Base-by-base conservation (phyloP, 1,140 invertebrate genomes). In the Aporrectodea caliginosa region DNA sequence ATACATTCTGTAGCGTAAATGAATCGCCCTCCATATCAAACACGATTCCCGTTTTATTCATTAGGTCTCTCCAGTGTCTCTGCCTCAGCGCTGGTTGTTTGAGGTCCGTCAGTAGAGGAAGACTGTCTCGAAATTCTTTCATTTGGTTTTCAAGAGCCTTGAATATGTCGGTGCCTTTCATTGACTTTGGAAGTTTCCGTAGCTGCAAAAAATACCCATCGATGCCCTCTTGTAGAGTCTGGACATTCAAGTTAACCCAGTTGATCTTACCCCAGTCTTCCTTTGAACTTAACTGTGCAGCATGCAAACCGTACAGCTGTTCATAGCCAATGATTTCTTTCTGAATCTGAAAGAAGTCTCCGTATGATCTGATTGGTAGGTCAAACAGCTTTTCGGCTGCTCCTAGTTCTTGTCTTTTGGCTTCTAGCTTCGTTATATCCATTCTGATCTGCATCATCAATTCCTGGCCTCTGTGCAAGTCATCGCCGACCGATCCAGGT, bases 1-100 rank as follows among this genome's bases (percentile, higher is more conserved):
- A 97, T 91, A 97, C 93, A 84, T 95, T 95, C 79, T 94, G 92
- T 78, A 97, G 88, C 0, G 94, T 96, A 84, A 97, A 96, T 78
- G 92, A 91, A 1, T 94, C 92, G 0, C 94, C 92, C 1, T 93
- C 90, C 92, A 96, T 95, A 84, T 96, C 94, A 84, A 97, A 96
- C 80, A 91, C 84, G 83, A 88, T 84, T 88, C 93, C 93, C 69
- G 95, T 97, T 87, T 94, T 94, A 2, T 90, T 87, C 94, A 96
- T 96, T 32, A 97, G 87, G 81, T 93, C 91, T 79, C 92, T 91
- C 95, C 95, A 97, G 88, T 97, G 95, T 43, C 88, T 90, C 79
- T 94, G 93, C 34, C 94, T 87, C 85, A 97, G 91, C 0, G 95
- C 94, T 84, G 96, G 94, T 86, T 96, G 93, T 86, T 96, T 96